Evolutionary conservation across 2,797 vertebrate species (phyloP).

Genomic region (Betta splendens): DNA sequence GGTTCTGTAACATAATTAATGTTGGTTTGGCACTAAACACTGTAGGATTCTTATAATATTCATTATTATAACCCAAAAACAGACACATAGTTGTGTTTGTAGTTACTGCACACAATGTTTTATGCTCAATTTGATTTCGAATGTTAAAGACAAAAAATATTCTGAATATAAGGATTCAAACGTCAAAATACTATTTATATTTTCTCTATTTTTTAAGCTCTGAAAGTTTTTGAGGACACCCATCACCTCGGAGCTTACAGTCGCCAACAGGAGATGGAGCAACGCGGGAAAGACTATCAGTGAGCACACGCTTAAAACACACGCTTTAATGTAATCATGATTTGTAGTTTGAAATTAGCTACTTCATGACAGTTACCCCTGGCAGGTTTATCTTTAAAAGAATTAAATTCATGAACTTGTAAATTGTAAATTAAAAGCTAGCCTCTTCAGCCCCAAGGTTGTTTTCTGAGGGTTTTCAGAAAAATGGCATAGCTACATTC

Average conservation of each 20-base stretch:
- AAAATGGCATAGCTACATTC: too few species aligned
- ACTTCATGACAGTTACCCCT: not conserved
- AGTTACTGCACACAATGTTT: too few species aligned
- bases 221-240: constrained; percentile 57
- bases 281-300: constrained; percentile 50
- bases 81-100: too few species aligned
- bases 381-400: not conserved
- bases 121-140: too few species aligned
- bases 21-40: too few species aligned
- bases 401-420: not conserved
- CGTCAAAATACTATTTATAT: not conserved
- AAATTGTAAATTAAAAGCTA: not conserved
- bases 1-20: too few species aligned
- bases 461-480: too few species aligned
- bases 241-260: constrained; percentile 33
- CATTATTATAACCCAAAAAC: too few species aligned
- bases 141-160: too few species aligned
- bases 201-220: constrained; percentile 37
- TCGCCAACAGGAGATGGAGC: constrained; percentile 47
- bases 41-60: too few species aligned
- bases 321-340: not conserved
- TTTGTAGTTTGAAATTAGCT: not conserved
- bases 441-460: too few species aligned
- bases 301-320: constrained; percentile 31
- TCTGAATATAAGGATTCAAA: not conserved